Evolutionary conservation across 2,797 vertebrate genomes (phyloP).

Genomic region (Simalia tracyae): DNA sequence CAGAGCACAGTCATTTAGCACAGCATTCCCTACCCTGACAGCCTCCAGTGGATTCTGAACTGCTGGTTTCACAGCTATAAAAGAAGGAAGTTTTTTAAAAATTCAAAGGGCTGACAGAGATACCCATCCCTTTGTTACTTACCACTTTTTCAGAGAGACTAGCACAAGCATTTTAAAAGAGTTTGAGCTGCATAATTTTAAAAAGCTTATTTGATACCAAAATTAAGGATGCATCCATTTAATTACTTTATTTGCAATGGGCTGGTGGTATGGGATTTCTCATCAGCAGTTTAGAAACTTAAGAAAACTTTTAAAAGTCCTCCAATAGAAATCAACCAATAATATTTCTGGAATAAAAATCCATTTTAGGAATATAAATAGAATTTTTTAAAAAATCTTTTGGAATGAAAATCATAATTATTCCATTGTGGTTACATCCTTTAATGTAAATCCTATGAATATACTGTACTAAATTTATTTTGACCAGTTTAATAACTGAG

Average conservation of each 20-base stretch:
- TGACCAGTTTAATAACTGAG: background rate
- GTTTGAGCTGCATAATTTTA: background rate
- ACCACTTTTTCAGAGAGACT: background rate
- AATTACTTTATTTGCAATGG: background rate
- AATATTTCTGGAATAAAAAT: background rate
- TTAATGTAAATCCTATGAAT: background rate
- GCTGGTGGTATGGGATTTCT: background rate
- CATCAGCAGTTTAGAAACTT: background rate
- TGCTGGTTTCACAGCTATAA: conserved; percentile 7
- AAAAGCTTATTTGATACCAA: background rate
- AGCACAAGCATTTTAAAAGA: background rate
- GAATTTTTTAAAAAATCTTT: background rate
- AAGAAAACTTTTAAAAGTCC: background rate
- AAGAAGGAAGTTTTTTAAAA: background rate
- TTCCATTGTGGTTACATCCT: background rate
- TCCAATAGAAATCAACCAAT: background rate
- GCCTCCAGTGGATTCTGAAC: background rate
- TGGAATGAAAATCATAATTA: background rate
- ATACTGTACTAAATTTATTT: background rate
- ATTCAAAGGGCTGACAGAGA: background rate
- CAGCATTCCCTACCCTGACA: background rate
- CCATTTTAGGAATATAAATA: background rate
- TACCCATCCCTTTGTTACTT: background rate
- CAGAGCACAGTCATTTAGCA: background rate
- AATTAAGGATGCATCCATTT: background rate